Percentiles rank a stretch among this genome's conserved stretches.
These are phyloP conservation scores for Acipenser oxyrinchus DNA, from an alignment of 2,797 vertebrate genomes.

Conservation along the genomic window DNA sequence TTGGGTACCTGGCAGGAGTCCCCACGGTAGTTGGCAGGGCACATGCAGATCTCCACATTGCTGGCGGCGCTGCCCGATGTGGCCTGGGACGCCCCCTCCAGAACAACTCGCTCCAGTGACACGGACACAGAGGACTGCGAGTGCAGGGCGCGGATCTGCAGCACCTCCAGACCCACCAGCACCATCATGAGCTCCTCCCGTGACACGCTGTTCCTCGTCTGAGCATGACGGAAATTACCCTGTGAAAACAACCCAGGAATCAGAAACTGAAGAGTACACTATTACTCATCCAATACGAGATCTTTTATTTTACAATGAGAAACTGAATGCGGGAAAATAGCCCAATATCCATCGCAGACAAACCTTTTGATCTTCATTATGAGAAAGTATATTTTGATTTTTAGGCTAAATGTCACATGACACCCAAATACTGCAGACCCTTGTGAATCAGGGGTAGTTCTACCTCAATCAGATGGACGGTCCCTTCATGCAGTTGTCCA, in stretches of 20 bases:
- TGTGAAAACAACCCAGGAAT: constrained; percentile 28
- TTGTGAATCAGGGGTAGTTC: constrained; percentile 10
- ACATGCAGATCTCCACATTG: constrained; percentile 90
- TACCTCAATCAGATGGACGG: constrained; percentile 85
- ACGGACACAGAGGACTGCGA: constrained; percentile 77
- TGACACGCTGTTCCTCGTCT: constrained; percentile 80
- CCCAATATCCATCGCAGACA: too few relatives aligned
- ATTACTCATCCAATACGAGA: too few relatives aligned
- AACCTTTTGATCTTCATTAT: too few relatives aligned
- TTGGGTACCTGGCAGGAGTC: constrained; percentile 84
- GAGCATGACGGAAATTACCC: constrained; percentile 84
- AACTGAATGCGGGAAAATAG: too few relatives aligned
- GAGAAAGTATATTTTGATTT: too few relatives aligned
- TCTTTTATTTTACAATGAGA: too few relatives aligned
- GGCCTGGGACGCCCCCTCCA: constrained; percentile 57
- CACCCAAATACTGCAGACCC: too few relatives aligned
- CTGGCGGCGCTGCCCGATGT: constrained; percentile 60
- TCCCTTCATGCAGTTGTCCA: constrained; percentile 64
- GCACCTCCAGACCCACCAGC: constrained; percentile 77
- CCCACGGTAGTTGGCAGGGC: constrained; percentile 84
- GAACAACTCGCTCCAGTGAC: constrained; percentile 62
- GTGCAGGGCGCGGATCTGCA: constrained; percentile 84
- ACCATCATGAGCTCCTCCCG: constrained; percentile 98
- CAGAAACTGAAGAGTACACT: too few relatives aligned
- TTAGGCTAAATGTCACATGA: too few relatives aligned